phyloP scores from a whole-genome alignment of 2,888 invertebrate species.

The Cantharis flavilabris region DNA sequence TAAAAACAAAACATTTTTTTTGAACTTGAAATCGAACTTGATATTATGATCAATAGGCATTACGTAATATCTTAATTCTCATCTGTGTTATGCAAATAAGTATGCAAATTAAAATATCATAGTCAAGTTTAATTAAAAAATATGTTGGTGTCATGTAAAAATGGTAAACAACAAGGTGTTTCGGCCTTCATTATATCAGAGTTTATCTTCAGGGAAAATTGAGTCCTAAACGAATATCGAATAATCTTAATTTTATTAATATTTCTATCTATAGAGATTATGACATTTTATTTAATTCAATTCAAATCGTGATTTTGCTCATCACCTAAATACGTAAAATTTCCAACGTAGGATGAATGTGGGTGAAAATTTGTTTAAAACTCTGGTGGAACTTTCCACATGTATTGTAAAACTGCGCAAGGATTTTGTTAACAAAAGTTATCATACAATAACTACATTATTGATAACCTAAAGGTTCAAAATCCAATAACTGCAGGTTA shows the following conservation, averaged over 20 bases:
- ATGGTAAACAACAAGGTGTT: background rate
- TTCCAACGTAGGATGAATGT: background rate
- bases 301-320: background rate
- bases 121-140: background rate
- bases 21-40: background rate
- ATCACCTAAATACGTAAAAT: background rate
- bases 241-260: background rate
- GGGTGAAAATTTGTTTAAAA: background rate
- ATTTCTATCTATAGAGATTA: background rate
- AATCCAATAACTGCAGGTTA: no score
- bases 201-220: background rate
- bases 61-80: background rate
- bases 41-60: background rate
- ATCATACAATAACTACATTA: background rate
- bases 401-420: background rate
- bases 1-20: background rate
- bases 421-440: background rate
- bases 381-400: background rate
- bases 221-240: background rate
- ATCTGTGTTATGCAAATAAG: background rate
- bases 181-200: background rate
- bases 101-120: background rate
- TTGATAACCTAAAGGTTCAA: background rate
- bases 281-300: background rate
- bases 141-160: background rate